Conservation (phyloP, 2,888 invertebrate species). For the Parapristionchus giblindavisi region DNA sequence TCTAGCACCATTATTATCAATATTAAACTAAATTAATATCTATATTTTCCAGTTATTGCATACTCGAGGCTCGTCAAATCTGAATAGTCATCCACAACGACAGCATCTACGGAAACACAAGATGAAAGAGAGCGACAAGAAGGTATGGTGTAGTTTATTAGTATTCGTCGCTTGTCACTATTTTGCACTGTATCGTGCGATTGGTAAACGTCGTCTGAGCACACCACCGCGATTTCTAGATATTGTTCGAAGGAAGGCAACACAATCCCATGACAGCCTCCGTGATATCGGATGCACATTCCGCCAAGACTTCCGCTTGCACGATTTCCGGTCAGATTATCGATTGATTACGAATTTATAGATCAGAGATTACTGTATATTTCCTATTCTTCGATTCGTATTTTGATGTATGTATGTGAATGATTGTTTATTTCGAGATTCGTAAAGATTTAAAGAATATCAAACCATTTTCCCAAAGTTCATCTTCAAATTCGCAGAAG, state of each 20-base stretch:
- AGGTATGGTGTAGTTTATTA: slow-evolving; percentile 36
- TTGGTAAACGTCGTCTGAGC: slow-evolving; percentile 29
- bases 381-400: too few species aligned
- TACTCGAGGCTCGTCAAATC: slow-evolving; percentile 53
- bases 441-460: background rate
- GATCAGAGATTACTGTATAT: background rate
- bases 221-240: slow-evolving; percentile 25
- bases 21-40: background rate
- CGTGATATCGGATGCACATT: slow-evolving; percentile 7
- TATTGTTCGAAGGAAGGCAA: slow-evolving; percentile 5
- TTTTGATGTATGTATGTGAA: background rate
- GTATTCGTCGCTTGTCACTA: slow-evolving; percentile 11
- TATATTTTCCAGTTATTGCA: slow-evolving; percentile 50
- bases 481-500: background rate
- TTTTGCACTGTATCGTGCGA: background rate
- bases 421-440: background rate
- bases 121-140: slow-evolving; percentile 47
- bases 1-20: too few species aligned
- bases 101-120: slow-evolving; percentile 60
- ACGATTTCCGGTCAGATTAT: background rate
- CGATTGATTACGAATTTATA: background rate
- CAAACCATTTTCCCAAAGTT: background rate
- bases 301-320: slow-evolving; percentile 16
- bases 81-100: slow-evolving; percentile 58
- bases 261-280: slow-evolving; percentile 26